A percentile compares a stretch with the other conserved stretches of the same genome.
phyloP scores from a whole-genome alignment of 30 jellyfish, hydroid and myxozoan genomes.

The Sanderia malayensis region DNA sequence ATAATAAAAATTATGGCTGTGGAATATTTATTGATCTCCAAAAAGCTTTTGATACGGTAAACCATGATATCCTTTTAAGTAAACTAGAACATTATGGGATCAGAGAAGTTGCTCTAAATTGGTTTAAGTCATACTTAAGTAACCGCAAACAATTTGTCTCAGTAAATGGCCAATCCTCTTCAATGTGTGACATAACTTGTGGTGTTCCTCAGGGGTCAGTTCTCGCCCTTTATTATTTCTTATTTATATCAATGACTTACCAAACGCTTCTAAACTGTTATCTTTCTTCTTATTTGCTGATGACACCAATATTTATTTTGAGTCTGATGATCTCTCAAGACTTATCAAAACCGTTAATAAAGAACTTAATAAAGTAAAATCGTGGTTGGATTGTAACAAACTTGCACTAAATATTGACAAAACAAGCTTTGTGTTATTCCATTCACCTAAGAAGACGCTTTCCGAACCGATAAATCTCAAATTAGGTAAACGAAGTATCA shows the following conservation, averaged over 20 bases:
- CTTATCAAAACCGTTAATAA: conserved; percentile 13
- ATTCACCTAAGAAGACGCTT: conserved; percentile 26
- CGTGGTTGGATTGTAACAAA: conserved; percentile 39
- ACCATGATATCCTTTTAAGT: conserved; percentile 34
- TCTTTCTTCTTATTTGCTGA: conserved; percentile 37
- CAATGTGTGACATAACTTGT: conserved; percentile 36
- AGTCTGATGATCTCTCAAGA: conserved; percentile 20
- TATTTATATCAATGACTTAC: conserved; percentile 10
- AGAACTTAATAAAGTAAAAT: conserved; percentile 29
- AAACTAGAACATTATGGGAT: conserved; percentile 25
- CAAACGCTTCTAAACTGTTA: conserved; percentile 22
- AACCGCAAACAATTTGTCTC: conserved; percentile 53
- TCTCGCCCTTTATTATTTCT: conserved; percentile 18
- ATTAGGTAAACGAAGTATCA: conserved; percentile 7
- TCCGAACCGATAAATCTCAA: conserved; percentile 21
- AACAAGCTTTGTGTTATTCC: conserved; percentile 16
- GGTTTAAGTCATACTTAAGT: conserved; percentile 42
- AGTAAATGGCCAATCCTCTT: conserved; percentile 47
- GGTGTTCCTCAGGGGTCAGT: conserved; percentile 51
- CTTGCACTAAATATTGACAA: conserved; percentile 27
- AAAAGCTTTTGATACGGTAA: conserved; percentile 29
- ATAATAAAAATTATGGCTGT: conserved; percentile 37
- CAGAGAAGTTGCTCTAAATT: conserved; percentile 26
- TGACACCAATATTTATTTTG: conserved; percentile 33
- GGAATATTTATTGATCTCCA: conserved; percentile 34